A percentile compares a stretch with the other conserved stretches of the same genome.
These are phyloP conservation scores for Prolemur simus DNA, from an alignment of 2,113 vertebrate genomes.

Conservation along the genomic window DNA sequence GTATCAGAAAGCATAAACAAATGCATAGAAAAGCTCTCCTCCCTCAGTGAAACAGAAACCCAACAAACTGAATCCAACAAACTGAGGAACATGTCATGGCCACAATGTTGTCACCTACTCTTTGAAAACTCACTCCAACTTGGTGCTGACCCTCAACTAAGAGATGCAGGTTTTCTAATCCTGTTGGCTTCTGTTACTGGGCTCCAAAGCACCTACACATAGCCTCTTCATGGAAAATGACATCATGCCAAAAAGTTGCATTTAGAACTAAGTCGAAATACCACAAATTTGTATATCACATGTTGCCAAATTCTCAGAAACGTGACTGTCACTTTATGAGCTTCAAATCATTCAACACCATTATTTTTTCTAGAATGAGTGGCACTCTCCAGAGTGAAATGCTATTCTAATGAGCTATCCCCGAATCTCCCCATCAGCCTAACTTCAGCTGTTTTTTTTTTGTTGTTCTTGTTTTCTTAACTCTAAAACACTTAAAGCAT, in stretches of 20 bases:
- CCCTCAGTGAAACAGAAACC: background rate
- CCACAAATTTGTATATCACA: background rate
- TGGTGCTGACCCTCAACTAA: background rate
- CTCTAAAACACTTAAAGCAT: background rate
- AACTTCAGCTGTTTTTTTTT: background rate
- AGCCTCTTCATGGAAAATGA: background rate
- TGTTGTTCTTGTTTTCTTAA: no score
- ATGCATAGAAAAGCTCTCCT: background rate
- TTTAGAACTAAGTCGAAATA: constrained; percentile 11
- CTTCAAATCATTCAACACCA: background rate
- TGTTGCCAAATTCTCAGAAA: background rate
- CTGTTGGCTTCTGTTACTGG: background rate
- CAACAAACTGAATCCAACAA: background rate
- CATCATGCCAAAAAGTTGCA: background rate
- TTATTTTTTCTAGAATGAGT: constrained; percentile 15
- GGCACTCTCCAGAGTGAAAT: background rate
- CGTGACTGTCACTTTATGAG: background rate
- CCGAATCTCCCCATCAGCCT: background rate
- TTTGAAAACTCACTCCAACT: background rate
- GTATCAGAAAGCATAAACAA: background rate
- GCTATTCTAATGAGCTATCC: background rate
- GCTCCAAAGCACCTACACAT: background rate
- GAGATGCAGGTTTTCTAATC: background rate
- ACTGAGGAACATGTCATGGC: background rate
- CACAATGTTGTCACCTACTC: background rate